Evolutionary conservation across 2,797 vertebrate genomes (phyloP), one percentile per base, ranked within the genome.

Genomic region (Hydrolagus colliei): DNA sequence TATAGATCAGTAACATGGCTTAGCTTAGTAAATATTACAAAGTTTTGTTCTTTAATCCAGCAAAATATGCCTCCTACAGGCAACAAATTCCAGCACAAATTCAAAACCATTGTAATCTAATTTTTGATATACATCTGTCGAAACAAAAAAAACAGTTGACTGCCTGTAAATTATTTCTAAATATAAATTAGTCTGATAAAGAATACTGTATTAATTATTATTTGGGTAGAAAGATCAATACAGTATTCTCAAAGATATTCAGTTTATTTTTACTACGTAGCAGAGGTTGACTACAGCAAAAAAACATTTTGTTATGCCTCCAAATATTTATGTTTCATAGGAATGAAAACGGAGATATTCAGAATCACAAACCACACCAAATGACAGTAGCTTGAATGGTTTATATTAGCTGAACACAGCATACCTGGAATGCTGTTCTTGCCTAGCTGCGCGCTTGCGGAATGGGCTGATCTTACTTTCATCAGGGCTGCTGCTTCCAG

Each of bases 401-500:
- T 63, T 7, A 65, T 80, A 16, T 12, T 65, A 52, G 61, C 62
- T 16, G 32, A 68, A 10, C 7, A 8, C 76, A 82, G 8, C 52
- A 52, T 73, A 87, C 59, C 68, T 80, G 75, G 4, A 87, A 72
- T 12, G n/a, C 71, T 68, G 18, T 67, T 79, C 86, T 68, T 86
- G 75, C n/a, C 67, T 52, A 20, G 62, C 67, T 18, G 61, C 73
- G 62, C 63, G 16, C 14, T 86, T 80, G 18, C 59, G 32, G 72
- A 87, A 85, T 18, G 73, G 35, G 62, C 65, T 9, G 2, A 87
- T 79, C 62, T 77, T 87, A 61, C 84, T 73, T 18, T 79, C 86
- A 68, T 14, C 63, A 6, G 71, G 41, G 72, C 20, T 41, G 10
- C 68, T 62, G 71, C n/a, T 73, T 68, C 68, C 18, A 32, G 32